Percentiles rank a stretch among this genome's conserved stretches.
Conservation (phyloP, 1,140 invertebrate genomes). For the Drosophila quadrilineata region DNA sequence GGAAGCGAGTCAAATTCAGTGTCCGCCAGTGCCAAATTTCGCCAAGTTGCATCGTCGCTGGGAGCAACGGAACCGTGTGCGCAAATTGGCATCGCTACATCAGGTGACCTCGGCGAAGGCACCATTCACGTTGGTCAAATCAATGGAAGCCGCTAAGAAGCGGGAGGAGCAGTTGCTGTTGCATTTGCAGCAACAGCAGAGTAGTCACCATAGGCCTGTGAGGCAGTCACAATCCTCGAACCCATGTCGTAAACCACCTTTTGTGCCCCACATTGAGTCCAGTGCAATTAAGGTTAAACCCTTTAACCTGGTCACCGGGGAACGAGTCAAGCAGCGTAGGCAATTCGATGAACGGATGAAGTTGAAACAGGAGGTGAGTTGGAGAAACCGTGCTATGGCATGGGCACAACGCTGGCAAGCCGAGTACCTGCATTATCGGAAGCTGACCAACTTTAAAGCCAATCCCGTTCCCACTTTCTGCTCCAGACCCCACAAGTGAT, state of each 20-base stretch:
- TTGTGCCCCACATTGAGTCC: conserved; percentile 29
- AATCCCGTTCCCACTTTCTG: conserved; percentile 32
- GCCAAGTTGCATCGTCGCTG: conserved; percentile 17
- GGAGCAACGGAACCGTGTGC: conserved; percentile 1
- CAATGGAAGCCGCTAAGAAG: conserved; percentile 10
- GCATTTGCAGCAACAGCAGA: not conserved
- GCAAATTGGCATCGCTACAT: not conserved
- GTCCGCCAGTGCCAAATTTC: conserved; percentile 51
- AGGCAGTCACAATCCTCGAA: not conserved
- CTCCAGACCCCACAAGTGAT: no score
- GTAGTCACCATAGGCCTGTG: conserved; percentile 17
- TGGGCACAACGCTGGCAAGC: not conserved
- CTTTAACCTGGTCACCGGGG: conserved; percentile 20
- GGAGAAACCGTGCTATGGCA: not conserved
- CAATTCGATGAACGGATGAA: conserved; percentile 23
- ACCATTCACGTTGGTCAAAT: conserved; percentile 29
- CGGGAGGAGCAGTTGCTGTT: not conserved
- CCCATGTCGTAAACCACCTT: conserved; percentile 27
- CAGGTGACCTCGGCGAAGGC: conserved; percentile 25
- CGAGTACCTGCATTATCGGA: conserved; percentile 24
- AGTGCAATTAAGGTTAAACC: conserved; percentile 29
- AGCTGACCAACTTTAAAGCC: conserved; percentile 51
- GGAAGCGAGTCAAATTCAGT: conserved; percentile 15
- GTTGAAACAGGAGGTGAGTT: not conserved
- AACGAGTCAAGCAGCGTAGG: conserved; percentile 26